phyloP scores from a whole-genome alignment of 2,797 vertebrate species.

The Lithobates sylvaticus region DNA sequence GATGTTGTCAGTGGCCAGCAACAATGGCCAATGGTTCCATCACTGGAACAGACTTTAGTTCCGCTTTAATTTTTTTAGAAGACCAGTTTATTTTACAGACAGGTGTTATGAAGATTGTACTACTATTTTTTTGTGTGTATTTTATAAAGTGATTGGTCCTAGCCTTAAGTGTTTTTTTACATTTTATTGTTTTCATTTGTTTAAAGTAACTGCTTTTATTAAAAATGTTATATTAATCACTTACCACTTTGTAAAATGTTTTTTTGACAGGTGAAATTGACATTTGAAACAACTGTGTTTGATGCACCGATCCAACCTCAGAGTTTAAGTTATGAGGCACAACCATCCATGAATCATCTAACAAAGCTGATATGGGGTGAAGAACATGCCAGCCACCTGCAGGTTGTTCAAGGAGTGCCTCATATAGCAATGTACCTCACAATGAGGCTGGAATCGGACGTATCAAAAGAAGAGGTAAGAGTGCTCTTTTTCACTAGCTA shows the following conservation, averaged over 20 bases:
- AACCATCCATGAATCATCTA: conserved; percentile 81
- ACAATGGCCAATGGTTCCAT: no score
- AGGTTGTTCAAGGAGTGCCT: conserved; percentile 79
- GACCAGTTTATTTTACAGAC: no score
- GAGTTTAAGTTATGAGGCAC: conserved; percentile 68
- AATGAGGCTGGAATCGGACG: conserved; percentile 85
- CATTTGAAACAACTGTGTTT: conserved; percentile 83
- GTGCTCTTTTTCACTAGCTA: neutral
- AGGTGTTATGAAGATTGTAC: no score
- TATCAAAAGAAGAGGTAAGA: conserved; percentile 88
- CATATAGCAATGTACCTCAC: conserved; percentile 92
- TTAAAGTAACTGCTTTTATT: no score
- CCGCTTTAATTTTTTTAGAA: no score
- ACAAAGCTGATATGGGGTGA: conserved; percentile 89
- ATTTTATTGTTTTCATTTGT: no score
- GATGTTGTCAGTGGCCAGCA: no score
- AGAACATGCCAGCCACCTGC: conserved; percentile 79
- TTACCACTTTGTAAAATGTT: neutral
- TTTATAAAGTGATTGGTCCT: no score
- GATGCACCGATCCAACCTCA: conserved; percentile 66
- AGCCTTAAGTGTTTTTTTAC: no score
- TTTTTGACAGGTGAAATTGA: conserved; percentile 86
- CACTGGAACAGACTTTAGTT: no score
- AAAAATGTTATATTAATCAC: neutral
- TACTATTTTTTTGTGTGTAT: no score